Evolutionary conservation across 2,113 vertebrate genomes (phyloP), one percentile per base, ranked within the genome.

Genomic region (Misgurnus mizolepis): DNA sequence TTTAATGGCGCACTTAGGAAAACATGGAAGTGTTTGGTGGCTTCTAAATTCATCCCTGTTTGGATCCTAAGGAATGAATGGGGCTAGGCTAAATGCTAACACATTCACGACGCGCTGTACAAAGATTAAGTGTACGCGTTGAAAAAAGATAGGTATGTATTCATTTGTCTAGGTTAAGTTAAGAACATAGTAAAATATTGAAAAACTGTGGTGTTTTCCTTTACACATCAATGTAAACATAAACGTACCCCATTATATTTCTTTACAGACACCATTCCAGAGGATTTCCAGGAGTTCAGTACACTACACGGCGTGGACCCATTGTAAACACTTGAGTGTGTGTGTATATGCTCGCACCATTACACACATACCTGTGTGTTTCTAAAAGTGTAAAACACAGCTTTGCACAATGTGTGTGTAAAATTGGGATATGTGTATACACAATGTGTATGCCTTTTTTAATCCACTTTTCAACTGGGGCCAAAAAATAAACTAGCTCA

Each of bases 251-350:
- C 53, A 75, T 49, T 43, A 58, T 2, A 43, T 76, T 34, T 80
- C 82, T 87, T 76, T 67, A 8, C 85, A 93, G 93, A 93, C 85
- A 93, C 92, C 50, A 92, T 93, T 86, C 92, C 92, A 4, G 91
- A 92, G 56, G 92, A 93, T 67, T 93, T 93, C 89, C 91, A 93
- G 86, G 92, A 92, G 84, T 93, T 93, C 88, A 91, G 87, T 83
- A 84, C 87, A 85, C 90, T 92, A 79, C 89, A 91, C 6, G 67
- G 81, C 9, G 53, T 73, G 3, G 89, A 92, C 80, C 79, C 90
- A 4, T 85, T 91, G 78, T 92, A 83, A 90, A 18, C 55, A 58
- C 55, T 18, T 58, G 55, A 18, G 55, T 58, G 55, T n/a, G 53
- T 56, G 53, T 58, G 55, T 75, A 39, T 34, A 49, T 67, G 65